A percentile compares a stretch with the other conserved stretches of the same genome.
Evolutionary conservation across 2,113 vertebrate species (phyloP).

Genomic region (Microcebus jonahi): DNA sequence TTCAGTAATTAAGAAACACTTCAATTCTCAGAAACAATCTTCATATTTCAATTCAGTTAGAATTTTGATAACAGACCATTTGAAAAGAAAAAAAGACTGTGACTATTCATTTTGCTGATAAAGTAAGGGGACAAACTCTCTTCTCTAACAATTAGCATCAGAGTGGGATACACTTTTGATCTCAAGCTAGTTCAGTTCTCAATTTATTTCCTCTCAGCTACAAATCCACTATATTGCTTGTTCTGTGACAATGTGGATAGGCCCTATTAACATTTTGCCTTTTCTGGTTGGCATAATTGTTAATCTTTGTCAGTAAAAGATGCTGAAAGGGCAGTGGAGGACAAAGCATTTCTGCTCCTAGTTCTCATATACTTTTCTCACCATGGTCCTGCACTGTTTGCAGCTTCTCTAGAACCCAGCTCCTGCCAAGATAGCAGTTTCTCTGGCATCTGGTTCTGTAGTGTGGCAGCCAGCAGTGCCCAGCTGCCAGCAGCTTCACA

Average conservation of each 20-base stretch:
- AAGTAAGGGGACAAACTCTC: neutral
- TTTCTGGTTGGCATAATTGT: neutral
- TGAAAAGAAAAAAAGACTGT: neutral
- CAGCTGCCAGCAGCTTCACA: neutral
- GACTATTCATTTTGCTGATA: neutral
- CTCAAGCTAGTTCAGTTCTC: neutral
- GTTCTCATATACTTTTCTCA: neutral
- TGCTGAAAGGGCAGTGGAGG: no score
- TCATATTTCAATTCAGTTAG: neutral
- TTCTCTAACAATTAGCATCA: neutral
- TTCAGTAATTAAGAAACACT: neutral
- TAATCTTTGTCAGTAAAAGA: neutral
- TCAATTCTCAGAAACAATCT: neutral
- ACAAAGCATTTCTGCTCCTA: neutral
- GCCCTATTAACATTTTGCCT: neutral
- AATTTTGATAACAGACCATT: neutral
- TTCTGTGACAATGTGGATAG: neutral
- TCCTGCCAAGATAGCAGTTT: neutral
- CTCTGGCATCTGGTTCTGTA: neutral
- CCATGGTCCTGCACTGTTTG: accelerated
- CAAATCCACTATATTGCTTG: neutral
- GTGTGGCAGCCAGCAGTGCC: no score
- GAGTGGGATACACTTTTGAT: neutral
- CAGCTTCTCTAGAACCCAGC: neutral
- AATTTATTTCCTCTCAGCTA: neutral